These are phyloP conservation scores for Cataglyphis livida DNA, from an alignment of 2,888 invertebrate genomes.

Conservation along the genomic window DNA sequence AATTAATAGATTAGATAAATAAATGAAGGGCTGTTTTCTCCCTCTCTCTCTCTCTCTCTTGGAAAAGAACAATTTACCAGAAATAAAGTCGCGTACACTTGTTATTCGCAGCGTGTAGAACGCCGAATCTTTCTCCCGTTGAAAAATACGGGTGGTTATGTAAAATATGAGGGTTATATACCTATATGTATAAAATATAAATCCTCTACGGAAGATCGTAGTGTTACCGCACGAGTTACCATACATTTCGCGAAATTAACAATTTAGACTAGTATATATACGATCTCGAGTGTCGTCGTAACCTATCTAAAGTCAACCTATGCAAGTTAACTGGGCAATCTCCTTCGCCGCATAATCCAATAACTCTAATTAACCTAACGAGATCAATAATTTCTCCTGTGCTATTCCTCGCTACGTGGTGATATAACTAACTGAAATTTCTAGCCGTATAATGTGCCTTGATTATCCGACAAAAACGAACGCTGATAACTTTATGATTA, in stretches of 20 bases:
- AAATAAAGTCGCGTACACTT: constrained; percentile 21
- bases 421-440: constrained; percentile 39
- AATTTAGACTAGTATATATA: constrained; percentile 59
- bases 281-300: constrained; percentile 63
- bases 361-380: constrained; percentile 81
- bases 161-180: constrained; percentile 26
- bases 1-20: constrained; percentile 14
- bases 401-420: constrained; percentile 11
- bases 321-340: constrained; percentile 76
- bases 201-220: not conserved
- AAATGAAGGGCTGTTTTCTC: not conserved
- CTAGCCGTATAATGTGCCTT: not conserved
- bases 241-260: constrained; percentile 60
- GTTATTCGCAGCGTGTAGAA: constrained; percentile 14
- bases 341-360: constrained; percentile 78
- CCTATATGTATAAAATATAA: not conserved
- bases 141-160: constrained; percentile 31
- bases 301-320: constrained; percentile 73
- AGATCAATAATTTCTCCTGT: constrained; percentile 79
- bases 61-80: not conserved
- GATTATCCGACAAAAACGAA: not conserved
- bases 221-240: not conserved
- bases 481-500: not conserved
- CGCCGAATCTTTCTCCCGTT: constrained; percentile 1
- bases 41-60: not conserved